Percentiles rank a stretch among this genome's conserved stretches.
phyloP scores from a whole-genome alignment of 2,113 vertebrate species.

The Forbesichthys papilliferus region DNA sequence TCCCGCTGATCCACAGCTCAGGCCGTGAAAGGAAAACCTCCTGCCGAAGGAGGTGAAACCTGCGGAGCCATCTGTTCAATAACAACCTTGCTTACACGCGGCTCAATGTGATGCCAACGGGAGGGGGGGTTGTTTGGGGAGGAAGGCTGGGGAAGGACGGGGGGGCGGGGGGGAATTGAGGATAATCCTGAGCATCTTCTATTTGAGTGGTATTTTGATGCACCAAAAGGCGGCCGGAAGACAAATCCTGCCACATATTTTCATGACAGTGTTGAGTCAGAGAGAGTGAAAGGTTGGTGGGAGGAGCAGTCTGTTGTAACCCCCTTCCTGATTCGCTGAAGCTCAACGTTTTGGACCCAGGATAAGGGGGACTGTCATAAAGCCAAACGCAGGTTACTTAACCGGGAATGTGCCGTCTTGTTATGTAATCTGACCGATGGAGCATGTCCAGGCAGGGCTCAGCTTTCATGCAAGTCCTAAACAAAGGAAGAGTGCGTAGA shows the following conservation, averaged over 20 bases:
- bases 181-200: no score
- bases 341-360: background rate
- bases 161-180: no score
- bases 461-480: constrained; percentile 34
- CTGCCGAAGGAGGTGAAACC: constrained; percentile 33
- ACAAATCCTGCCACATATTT: constrained; percentile 51
- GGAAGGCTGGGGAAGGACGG: no score
- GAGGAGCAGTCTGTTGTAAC: background rate
- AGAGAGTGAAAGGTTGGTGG: constrained; percentile 14
- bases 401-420: background rate
- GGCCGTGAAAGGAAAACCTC: constrained; percentile 2
- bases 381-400: background rate
- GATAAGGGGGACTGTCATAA: background rate
- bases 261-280: constrained; percentile 43
- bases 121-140: constrained; percentile 1
- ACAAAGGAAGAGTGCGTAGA: background rate
- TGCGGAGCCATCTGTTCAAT: constrained; percentile 30
- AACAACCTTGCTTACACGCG: constrained; percentile 22
- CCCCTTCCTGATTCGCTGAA: background rate
- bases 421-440: constrained; percentile 1
- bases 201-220: background rate
- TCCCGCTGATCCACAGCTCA: constrained; percentile 23
- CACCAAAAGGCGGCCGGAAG: constrained; percentile 22
- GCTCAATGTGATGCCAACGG: constrained; percentile 14
- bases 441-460: constrained; percentile 33